These are phyloP conservation scores for Melipona bicolor DNA, from an alignment of 2,888 invertebrate genomes.

Conservation along the genomic window DNA sequence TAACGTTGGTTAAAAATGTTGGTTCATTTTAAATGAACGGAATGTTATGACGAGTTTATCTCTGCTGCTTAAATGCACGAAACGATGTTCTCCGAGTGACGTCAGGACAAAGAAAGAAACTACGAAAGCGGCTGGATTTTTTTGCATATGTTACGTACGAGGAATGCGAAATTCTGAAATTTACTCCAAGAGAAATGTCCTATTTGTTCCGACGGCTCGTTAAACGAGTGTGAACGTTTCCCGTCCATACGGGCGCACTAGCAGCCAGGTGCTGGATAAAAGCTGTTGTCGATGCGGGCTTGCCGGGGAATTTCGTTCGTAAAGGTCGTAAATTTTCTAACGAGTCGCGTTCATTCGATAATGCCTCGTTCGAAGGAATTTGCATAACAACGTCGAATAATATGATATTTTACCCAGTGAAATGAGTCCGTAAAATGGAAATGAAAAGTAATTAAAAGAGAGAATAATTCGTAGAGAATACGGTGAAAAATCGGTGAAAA, in stretches of 20 bases:
- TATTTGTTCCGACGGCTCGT: conserved; percentile 39
- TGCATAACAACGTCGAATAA: neutral
- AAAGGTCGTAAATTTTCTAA: conserved; percentile 20
- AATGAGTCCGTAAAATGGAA: neutral
- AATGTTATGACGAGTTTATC: no score
- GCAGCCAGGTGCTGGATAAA: conserved; percentile 49
- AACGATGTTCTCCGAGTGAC: neutral
- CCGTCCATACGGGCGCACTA: conserved; percentile 21
- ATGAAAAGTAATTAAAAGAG: neutral
- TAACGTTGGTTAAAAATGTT: no score
- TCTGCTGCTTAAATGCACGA: neutral
- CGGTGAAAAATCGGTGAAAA: neutral
- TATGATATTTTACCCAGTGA: neutral
- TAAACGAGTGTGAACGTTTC: conserved; percentile 15
- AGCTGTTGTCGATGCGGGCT: conserved; percentile 42
- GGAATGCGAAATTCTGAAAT: conserved; percentile 70
- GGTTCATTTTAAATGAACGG: no score
- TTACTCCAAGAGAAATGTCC: conserved; percentile 61
- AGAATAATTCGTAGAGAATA: neutral
- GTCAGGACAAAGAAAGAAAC: conserved; percentile 35
- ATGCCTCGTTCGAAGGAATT: neutral
- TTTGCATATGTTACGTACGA: conserved; percentile 55
- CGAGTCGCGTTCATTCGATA: neutral
- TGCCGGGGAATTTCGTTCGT: conserved; percentile 25
- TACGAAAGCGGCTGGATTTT: conserved; percentile 38